Evolutionary conservation across 2,113 vertebrate genomes (phyloP), one percentile per base, ranked within the genome.

Genomic region (Chascanopsetta lugubris): DNA sequence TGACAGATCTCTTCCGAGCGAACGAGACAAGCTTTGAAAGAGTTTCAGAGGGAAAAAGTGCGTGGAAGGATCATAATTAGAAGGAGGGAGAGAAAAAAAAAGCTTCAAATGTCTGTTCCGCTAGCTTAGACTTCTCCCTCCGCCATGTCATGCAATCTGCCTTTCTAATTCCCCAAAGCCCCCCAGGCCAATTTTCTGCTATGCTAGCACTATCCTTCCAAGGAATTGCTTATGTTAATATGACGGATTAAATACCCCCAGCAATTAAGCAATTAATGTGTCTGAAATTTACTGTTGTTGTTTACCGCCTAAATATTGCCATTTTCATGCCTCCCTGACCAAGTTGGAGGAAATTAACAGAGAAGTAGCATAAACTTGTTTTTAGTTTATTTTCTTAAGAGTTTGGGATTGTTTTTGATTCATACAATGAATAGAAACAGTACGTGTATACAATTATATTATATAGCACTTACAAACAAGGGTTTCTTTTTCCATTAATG

Each of bases 121-220:
- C 94, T 93, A 93, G 93, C 91, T 94, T 93, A 84, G 77, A 91
- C 89, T 79, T 80, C 77, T 90, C 75, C 92, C 91, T 93, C 88
- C 87, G 91, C 91, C 90, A 77, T 79, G 87, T 92, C 91, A 89
- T 49, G 82, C 86, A 89, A 88, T 90, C 89, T 93, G 90, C 90
- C 85, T 92, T 89, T 93, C 90, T 92, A 94, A 94, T 94, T 95
- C 93, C 92, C 92, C 90, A 86, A 89, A 90, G 91, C 91, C 93
- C 93, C 89, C 92, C 93, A 93, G 93, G 92, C 92, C 94, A 94
- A 93, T 95, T 95, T 96, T 96, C 94, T 94, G 94, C 94, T 93
- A 92, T 93, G 92, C 91, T 94, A 92, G 92, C 92, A 89, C 83
- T 91, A 84, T 72, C 85, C 92, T 90, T 90, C 91, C 83, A 86